These are phyloP conservation scores for Pseudorectes ferrugineus DNA, from an alignment of 2,113 vertebrate species.

Conservation along the genomic window DNA sequence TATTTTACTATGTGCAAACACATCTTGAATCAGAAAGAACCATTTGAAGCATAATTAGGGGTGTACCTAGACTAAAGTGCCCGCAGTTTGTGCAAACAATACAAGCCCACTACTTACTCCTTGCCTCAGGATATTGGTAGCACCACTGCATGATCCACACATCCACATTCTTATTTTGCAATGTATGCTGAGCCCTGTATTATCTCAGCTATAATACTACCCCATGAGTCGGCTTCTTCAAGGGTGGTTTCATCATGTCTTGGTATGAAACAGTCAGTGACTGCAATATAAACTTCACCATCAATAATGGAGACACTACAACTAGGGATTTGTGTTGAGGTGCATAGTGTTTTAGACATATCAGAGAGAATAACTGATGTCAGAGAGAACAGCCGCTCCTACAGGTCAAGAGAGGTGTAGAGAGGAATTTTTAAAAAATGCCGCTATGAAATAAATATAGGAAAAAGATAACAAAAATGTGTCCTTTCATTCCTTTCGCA, in stretches of 20 bases:
- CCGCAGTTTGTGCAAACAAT: background rate
- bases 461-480: background rate
- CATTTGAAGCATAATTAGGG: background rate
- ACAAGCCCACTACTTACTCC: background rate
- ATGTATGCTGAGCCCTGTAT: background rate
- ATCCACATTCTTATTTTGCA: background rate
- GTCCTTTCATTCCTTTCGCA: background rate
- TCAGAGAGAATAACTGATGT: slow-evolving; percentile 22
- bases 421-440: background rate
- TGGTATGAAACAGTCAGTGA: background rate
- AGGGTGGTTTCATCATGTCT: background rate
- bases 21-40: background rate
- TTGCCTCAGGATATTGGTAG: background rate
- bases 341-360: background rate
- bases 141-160: background rate
- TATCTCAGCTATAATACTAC: background rate
- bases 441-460: background rate
- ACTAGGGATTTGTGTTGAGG: background rate
- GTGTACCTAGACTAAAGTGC: background rate
- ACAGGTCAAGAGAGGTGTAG: background rate
- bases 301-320: background rate
- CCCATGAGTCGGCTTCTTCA: background rate
- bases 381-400: background rate
- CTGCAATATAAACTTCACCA: background rate
- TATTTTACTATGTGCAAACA: background rate